These are phyloP conservation scores for Suricata suricatta DNA, from an alignment of 2,113 vertebrate species.

Conservation along the genomic window DNA sequence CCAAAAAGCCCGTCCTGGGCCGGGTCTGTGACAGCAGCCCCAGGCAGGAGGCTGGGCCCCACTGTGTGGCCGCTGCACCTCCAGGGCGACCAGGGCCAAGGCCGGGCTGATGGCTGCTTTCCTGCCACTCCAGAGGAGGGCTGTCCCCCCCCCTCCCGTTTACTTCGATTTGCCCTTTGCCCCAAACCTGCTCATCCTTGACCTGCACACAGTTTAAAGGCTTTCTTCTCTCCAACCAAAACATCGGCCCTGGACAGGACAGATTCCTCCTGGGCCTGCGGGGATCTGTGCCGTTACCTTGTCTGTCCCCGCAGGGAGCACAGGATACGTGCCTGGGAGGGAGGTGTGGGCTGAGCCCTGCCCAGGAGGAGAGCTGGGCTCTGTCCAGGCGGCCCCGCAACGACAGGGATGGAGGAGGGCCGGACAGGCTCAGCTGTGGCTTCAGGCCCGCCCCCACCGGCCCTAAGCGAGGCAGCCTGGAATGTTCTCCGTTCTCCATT, in stretches of 20 bases:
- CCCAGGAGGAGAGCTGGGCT: neutral
- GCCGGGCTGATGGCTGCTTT: neutral
- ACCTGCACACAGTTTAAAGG: neutral
- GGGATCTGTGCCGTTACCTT: neutral
- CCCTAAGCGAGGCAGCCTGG: neutral
- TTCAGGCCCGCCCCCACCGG: neutral
- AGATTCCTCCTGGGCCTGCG: neutral
- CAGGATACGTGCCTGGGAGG: neutral
- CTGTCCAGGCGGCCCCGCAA: neutral
- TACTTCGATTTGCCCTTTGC: neutral
- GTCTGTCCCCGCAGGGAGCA: too few relatives aligned
- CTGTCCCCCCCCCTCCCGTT: fast-evolving
- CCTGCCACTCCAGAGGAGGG: fast-evolving
- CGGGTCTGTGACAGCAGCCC: fast-evolving
- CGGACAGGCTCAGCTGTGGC: neutral
- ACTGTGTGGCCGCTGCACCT: fast-evolving
- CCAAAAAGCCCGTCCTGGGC: too few relatives aligned
- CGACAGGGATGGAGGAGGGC: too few relatives aligned
- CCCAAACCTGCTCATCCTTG: neutral
- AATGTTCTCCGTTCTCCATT: neutral
- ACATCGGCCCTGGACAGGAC: fast-evolving
- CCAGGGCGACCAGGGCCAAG: neutral
- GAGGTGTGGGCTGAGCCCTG: neutral
- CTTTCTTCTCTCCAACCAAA: neutral
- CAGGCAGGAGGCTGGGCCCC: fast-evolving